Base-by-base conservation (phyloP, 1,140 invertebrate species). In the Campodea augens region DNA sequence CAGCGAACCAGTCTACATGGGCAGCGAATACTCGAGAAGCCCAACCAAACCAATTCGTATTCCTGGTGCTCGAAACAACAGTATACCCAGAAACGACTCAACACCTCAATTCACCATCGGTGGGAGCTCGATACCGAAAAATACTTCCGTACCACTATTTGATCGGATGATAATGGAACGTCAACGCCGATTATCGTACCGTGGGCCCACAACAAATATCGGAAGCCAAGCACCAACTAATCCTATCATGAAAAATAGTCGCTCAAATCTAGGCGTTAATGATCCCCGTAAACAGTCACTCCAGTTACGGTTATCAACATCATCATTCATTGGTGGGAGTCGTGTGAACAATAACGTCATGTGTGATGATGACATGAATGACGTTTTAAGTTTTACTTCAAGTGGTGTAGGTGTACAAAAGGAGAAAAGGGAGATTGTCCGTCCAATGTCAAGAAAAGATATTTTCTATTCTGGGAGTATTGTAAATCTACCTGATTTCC, bases 391-490 rank as follows among this genome's bases (percentile, higher is more conserved):
- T 15, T 56, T 56, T 38, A 66, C 61, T 23, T 67, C 63, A 1
- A 68, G 67, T 36, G 65, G 66, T 47, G 57, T 61, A n/a, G 49
- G 51, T 24, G 67, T 68, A 45, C 7, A 32, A 10, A 7, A 15
- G 27, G 77, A 77, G 54, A 70, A 69, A 13, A 63, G 71, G 4
- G 62, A 74, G 48, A 82, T 92, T 64, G 78, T 92, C 15, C 73
- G 91, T 15, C 93, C 93, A 2, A 64, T 98, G 60, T 93, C 90
- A 4, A 70, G 90, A 37, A 95, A 95, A 63, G 93, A 98, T 63
- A 95, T 98, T 51, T 98, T 98, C 67, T 98, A 98, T 66, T 89
- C 90, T 12, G 92, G 93, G 21, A 91, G 86, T 22, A 79, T 96
- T 5, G 68, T 81, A 23, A 84, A 93, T 65, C 68, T 96, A 41